A percentile compares a stretch with the other conserved stretches of the same genome.
phyloP scores from a whole-genome alignment of 2,888 invertebrate species.

The Gerosis bhagava region DNA sequence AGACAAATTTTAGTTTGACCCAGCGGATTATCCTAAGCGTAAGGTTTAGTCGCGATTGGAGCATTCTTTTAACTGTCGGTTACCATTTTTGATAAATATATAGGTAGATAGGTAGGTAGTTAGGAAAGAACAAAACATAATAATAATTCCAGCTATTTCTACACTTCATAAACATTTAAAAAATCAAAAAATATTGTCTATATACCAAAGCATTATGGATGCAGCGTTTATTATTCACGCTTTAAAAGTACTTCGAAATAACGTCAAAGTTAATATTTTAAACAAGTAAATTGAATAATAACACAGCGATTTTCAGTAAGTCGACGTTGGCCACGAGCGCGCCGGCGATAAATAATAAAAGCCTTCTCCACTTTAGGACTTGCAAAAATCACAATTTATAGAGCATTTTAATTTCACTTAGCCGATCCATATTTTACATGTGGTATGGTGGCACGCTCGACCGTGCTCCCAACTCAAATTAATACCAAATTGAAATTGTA shows the following conservation, averaged over 20 bases:
- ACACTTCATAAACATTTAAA: too few species aligned
- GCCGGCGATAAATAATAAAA: slow-evolving; percentile 79
- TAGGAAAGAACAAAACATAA: too few species aligned
- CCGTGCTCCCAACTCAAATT: slow-evolving; percentile 76
- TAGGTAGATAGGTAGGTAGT: too few species aligned
- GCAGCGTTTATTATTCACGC: slow-evolving; percentile 15
- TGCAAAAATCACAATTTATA: slow-evolving; percentile 83
- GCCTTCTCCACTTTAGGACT: slow-evolving; percentile 82
- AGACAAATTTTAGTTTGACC: too few species aligned
- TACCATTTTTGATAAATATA: too few species aligned
- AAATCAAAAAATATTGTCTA: too few species aligned
- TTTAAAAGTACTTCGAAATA: slow-evolving; percentile 27
- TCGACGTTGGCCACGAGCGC: slow-evolving; percentile 67
- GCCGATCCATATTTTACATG: slow-evolving; percentile 82
- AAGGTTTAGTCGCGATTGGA: too few species aligned
- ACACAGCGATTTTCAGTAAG: slow-evolving; percentile 74
- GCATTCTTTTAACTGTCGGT: too few species aligned
- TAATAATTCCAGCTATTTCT: slow-evolving; percentile 2
- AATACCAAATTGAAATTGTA: slow-evolving; percentile 83
- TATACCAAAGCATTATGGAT: slow-evolving; percentile 2
- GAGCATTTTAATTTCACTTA: slow-evolving; percentile 83
- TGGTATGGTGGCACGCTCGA: slow-evolving; percentile 78
- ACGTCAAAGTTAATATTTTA: slow-evolving; percentile 61
- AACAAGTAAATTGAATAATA: slow-evolving; percentile 77
- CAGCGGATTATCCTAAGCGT: too few species aligned